phyloP scores from a whole-genome alignment of 2,888 invertebrate species.

The Cephus nigrinus region DNA sequence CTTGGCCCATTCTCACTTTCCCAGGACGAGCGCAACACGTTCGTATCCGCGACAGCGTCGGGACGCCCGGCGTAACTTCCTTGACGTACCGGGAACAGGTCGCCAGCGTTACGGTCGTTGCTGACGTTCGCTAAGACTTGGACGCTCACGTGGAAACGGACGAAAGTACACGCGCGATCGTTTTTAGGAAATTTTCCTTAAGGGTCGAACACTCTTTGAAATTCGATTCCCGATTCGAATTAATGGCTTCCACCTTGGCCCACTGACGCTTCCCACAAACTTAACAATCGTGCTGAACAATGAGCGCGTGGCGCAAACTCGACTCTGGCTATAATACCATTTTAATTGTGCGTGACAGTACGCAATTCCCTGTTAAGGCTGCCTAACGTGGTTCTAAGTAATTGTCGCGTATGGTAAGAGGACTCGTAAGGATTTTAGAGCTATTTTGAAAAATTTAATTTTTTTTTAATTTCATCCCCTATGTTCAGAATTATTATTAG shows the following conservation, averaged over 20 bases:
- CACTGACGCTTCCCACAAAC: slow-evolving; percentile 9
- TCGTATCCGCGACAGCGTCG: background rate
- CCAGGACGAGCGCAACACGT: background rate
- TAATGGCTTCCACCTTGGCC: slow-evolving; percentile 9
- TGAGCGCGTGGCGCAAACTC: slow-evolving; percentile 9
- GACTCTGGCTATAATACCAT: slow-evolving; percentile 4
- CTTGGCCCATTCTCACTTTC: slow-evolving; percentile 9
- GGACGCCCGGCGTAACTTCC: background rate
- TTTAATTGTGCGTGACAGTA: slow-evolving; percentile 9
- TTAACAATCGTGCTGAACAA: slow-evolving; percentile 8
- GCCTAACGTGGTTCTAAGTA: background rate
- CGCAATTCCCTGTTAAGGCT: slow-evolving; percentile 1
- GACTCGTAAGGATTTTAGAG: background rate
- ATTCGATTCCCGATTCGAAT: background rate
- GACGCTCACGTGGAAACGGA: background rate
- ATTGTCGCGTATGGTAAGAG: background rate
- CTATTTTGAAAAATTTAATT: background rate
- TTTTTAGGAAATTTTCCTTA: background rate
- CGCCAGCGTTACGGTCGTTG: background rate
- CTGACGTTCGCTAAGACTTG: too few relatives aligned
- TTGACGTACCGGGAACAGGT: background rate
- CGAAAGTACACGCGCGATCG: background rate
- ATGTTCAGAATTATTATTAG: background rate
- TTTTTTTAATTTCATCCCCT: background rate
- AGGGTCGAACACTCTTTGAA: background rate